Percentiles rank a stretch among this genome's conserved stretches.
Evolutionary conservation across 2,797 vertebrate species (phyloP).

Genomic region (Otus scops): DNA sequence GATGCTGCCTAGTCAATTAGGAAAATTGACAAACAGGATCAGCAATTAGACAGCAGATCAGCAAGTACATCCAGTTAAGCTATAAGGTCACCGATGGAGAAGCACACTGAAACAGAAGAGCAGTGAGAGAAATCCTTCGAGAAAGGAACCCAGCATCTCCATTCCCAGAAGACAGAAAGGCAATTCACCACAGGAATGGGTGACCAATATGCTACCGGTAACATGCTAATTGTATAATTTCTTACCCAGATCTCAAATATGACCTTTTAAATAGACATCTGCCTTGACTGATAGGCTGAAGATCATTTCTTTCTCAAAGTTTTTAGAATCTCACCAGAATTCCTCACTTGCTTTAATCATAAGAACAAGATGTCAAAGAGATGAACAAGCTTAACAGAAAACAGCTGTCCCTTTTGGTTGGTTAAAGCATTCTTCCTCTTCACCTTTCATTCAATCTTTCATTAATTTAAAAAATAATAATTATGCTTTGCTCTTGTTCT

Average conservation of each 20-base stretch:
- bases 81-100: not conserved
- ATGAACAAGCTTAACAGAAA: not conserved
- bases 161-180: not conserved
- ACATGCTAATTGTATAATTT: not conserved
- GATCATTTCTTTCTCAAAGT: not conserved
- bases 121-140: not conserved
- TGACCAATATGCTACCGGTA: not conserved
- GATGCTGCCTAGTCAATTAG: not conserved
- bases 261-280: not conserved
- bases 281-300: not conserved
- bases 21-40: not conserved
- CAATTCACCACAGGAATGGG: rapidly evolving
- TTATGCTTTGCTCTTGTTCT: not conserved
- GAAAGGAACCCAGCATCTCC: not conserved
- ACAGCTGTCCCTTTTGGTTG: not conserved
- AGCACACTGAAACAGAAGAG: not conserved
- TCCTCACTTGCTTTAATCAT: not conserved
- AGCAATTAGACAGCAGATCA: not conserved
- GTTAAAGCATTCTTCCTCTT: not conserved
- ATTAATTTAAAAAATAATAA: not conserved
- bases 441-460: not conserved
- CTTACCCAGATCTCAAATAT: not conserved
- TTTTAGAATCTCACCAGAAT: not conserved
- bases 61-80: not conserved
- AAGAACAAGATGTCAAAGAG: not conserved